Evolutionary conservation across 37 sponge, comb jelly and placozoan genomes (phyloP).

Genomic region (Spongia lamella): DNA sequence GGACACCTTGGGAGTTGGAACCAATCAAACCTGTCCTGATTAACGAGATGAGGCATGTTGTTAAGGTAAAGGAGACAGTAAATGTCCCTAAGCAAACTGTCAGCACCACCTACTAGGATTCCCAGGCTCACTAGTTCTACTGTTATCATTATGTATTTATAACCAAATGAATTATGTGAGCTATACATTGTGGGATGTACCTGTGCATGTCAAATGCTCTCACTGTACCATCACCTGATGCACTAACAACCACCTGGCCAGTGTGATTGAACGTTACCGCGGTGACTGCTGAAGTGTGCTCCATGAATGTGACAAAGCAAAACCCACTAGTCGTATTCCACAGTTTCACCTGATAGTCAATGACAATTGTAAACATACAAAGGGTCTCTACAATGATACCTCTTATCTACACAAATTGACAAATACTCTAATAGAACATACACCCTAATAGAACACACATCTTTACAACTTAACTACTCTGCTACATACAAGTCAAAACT

Average conservation of each 20-base stretch:
- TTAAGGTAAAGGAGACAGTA: no score
- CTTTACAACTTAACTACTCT: not conserved
- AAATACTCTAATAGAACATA: not conserved
- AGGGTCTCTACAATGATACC: no score
- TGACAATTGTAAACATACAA: no score
- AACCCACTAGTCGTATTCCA: conserved; percentile 92
- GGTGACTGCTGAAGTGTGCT: conserved; percentile 88
- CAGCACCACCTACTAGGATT: not conserved
- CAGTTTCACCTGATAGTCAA: conserved; percentile 76
- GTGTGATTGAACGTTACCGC: conserved; percentile 63
- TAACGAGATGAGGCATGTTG: no score
- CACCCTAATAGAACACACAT: no score
- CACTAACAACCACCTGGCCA: conserved; percentile 84
- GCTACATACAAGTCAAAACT: not conserved
- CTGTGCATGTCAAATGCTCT: conserved; percentile 91
- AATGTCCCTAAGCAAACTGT: no score
- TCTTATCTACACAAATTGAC: not conserved
- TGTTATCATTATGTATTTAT: not conserved
- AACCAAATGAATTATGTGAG: not conserved
- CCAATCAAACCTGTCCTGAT: no score
- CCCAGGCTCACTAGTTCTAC: not conserved
- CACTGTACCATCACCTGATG: conserved; percentile 95
- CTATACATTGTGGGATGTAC: conserved; percentile 17
- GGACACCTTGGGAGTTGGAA: no score
- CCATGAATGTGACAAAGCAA: conserved; percentile 93